Evolutionary conservation across 2,797 vertebrate species (phyloP), one percentile per base, ranked within the genome.

Genomic region (Oreochromis mossambicus): DNA sequence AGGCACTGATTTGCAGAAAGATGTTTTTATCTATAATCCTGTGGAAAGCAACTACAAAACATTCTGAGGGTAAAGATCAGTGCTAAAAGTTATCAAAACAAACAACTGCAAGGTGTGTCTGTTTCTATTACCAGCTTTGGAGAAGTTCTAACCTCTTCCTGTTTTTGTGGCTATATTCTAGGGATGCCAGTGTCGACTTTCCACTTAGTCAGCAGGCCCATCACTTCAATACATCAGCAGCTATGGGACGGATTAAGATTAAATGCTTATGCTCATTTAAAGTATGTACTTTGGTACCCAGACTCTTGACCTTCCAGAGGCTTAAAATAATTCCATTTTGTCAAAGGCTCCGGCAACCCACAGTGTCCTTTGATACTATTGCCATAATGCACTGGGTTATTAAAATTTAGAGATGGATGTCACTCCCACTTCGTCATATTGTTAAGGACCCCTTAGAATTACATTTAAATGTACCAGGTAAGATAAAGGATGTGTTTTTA

Each of bases 1-100:
- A 88, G 84, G 38, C 46, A 32, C 14, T 52, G 79, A 82, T 89
- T 86, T 61, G 76, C 36, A 15, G 17, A 85, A 85, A 83, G 52
- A 81, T 76, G 54, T 61, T 85, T 90, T 83, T n/a, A 46, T 75
- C 19, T 58, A 21, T 76, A 41, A 82, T 83, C 41, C 46, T 21
- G 43, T 78, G 12, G 6, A 79, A 76, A 41, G 26, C 13, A 34
- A 6, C 51, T 46, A 50, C 10, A 36, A 79, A 80, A 88, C 38
- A 81, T 73, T 73, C 48, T 2, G 5, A 43, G 58, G 41, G 76
- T 1, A 3, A 73, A 32, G 43, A 73, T 48, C 24, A 48, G 68
- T 19, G 6, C 17, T 48, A 48, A 70, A 46, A 73, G 68, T 48
- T 48, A 48, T 73, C 43, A 19, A 73, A 73, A 32, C 41, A 46